Percentiles rank a stretch among this genome's conserved stretches.
Conservation (phyloP, 2,113 vertebrate genomes). For the Gavialis gangeticus region DNA sequence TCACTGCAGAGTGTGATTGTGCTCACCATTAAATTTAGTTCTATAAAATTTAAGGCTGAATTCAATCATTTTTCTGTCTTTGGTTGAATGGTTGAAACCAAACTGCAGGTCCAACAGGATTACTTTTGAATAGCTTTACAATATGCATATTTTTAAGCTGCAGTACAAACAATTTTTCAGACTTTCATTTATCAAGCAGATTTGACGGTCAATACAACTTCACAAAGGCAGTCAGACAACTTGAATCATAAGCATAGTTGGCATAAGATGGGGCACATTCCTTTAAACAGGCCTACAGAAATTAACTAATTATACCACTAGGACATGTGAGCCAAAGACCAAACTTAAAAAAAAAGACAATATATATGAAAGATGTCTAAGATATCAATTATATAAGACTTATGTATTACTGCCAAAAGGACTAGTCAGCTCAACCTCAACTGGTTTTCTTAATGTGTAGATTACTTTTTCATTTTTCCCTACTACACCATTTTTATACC, state of each 20-base stretch:
- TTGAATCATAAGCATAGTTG: conserved; percentile 52
- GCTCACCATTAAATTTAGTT: conserved; percentile 77
- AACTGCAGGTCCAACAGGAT: conserved; percentile 47
- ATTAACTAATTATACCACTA: conserved; percentile 11
- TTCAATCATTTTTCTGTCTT: conserved; percentile 75
- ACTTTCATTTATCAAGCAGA: conserved; percentile 63
- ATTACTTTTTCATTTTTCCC: conserved; percentile 22
- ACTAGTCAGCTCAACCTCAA: neutral
- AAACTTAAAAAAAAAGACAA: neutral
- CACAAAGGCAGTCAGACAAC: conserved; percentile 50
- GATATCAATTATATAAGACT: conserved; percentile 12
- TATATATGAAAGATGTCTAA: neutral
- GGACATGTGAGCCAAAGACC: neutral
- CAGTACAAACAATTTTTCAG: conserved; percentile 57
- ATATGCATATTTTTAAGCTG: conserved; percentile 67
- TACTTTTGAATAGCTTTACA: conserved; percentile 53
- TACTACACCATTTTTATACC: conserved; percentile 4
- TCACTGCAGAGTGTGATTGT: conserved; percentile 67
- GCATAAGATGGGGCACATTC: conserved; percentile 20
- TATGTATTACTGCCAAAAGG: neutral
- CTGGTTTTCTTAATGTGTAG: neutral
- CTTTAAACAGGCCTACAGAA: conserved; percentile 24
- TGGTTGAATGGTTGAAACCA: conserved; percentile 67
- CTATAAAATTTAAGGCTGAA: conserved; percentile 75
- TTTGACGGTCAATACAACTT: conserved; percentile 46